These are phyloP conservation scores for Conomelus anceps DNA, from an alignment of 2,888 invertebrate genomes.

Conservation along the genomic window DNA sequence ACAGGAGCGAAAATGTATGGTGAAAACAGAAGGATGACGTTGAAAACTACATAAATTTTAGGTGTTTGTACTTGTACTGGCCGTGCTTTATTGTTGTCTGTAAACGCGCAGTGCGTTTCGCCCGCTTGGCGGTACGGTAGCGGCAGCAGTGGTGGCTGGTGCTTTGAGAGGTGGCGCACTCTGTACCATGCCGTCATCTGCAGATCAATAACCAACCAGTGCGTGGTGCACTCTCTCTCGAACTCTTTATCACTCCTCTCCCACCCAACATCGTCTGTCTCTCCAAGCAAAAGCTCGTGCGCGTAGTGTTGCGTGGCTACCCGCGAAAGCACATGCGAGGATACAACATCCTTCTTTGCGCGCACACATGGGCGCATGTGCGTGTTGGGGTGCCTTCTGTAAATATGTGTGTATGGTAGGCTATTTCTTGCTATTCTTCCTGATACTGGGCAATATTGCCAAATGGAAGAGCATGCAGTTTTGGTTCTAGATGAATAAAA, in stretches of 20 bases:
- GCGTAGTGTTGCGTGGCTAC: no score
- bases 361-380: not conserved
- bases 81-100: not conserved
- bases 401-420: not conserved
- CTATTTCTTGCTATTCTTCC: not conserved
- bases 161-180: constrained; percentile 2
- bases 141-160: no score
- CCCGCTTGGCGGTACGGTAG: not conserved
- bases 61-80: not conserved
- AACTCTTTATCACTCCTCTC: not conserved
- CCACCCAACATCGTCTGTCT: not conserved
- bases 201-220: constrained; percentile 11
- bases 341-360: not conserved
- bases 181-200: not conserved
- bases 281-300: no score
- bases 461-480: not conserved
- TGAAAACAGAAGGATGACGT: not conserved
- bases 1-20: not conserved
- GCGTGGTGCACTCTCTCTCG: not conserved
- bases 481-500: not conserved
- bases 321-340: not conserved
- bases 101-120: not conserved
- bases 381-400: not conserved
- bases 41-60: not conserved
- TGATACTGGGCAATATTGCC: not conserved